Evolutionary conservation across 2,888 invertebrate genomes (phyloP), one percentile per base, ranked within the genome.

Genomic region (Cryptus viduatorius): DNA sequence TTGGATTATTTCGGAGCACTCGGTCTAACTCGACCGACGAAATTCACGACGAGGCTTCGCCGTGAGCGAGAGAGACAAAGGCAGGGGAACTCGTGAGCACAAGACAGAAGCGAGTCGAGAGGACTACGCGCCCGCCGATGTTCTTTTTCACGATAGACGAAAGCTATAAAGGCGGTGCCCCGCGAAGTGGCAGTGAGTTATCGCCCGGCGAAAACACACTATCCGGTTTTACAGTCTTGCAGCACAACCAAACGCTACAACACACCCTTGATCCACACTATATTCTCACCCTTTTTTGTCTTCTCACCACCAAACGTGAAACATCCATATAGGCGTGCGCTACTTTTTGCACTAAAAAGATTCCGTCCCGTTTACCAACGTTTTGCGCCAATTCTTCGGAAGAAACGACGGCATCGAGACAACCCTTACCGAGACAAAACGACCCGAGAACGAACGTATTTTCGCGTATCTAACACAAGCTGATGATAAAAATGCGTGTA

Each of bases 1-100:
- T 88, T 90, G 87, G 88, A 89, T 89, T 89, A 87, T 90, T 88
- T 88, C 82, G 87, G 88, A 87, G 87, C 87, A 81, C 85, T 86
- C 83, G 87, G 82, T 85, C 85, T 84, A 89, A 85, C 86, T 84
- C 83, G 68, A 83, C 85, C 84, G 86, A 83, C 73, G 61, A 85
- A 86, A 82, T 86, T 78, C 82, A 76, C 73, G 64, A 78, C 68
- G 79, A 78, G 77, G 72, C 31, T 37, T 37, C 8, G 7, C 37
- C 37, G 5, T 2, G 37, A 37, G 37, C 4, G 8, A 37, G 37
- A 78, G 56, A 24, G 56, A 67, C 19, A 10, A 42, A 59, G 1
- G 65, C 14, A 16, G 10, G 61, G 48, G 44, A 84, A 77, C 53
- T 72, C 68, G 67, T 44, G 75, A 37, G 53, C 56, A 59, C 42